Base-by-base conservation (phyloP, 1,140 invertebrate species). In the Anagrus nilaparvatae region DNA sequence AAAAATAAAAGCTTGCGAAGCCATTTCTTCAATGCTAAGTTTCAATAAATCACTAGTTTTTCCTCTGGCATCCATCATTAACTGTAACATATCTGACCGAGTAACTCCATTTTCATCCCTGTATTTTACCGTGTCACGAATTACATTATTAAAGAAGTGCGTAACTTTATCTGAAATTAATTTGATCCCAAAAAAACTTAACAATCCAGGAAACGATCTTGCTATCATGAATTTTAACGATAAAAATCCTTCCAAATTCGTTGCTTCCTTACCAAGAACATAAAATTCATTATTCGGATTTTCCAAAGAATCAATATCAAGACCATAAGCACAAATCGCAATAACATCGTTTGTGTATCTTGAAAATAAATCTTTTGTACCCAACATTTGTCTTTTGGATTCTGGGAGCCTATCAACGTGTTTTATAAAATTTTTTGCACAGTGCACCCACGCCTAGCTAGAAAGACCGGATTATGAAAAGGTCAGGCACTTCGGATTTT, bases 261-360 rank as follows among this genome's bases (percentile, higher is more conserved):
- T 50, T 0, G 49, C 33, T 25, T 60, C 48, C 40, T 53, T 56
- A 5, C 56, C 62, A 46, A 52, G 55, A 18, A 39, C 31, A 42
- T 52, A 59, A 45, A 70, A 65, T 12, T 55, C 49, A 27, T 65
- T 62, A 5, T 67, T 39, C 12, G 44, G 48, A 23, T 69, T 44
- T 37, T 48, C 46, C 19, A 70, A 40, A 6, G 62, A 62, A 46
- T 66, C 40, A 9, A 60, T 52, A 30, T 54, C 44, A 13, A 67
- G 42, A n/a, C 63, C 66, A 52, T 65, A 67, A 5, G 63, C 59
- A 10, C 52, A 29, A 3, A 47, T 57, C 1, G 63, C 63, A 34
- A 70, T 67, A 0, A 66, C 56, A 40, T 68, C 67, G 43, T 61
- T 63, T 1, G 63, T 53, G 21, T 58, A 60, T 47, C 58, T 52